Percentiles rank a stretch among this genome's conserved stretches.
Conservation (phyloP, 2,113 vertebrate species). For the Pithys albifrons region DNA sequence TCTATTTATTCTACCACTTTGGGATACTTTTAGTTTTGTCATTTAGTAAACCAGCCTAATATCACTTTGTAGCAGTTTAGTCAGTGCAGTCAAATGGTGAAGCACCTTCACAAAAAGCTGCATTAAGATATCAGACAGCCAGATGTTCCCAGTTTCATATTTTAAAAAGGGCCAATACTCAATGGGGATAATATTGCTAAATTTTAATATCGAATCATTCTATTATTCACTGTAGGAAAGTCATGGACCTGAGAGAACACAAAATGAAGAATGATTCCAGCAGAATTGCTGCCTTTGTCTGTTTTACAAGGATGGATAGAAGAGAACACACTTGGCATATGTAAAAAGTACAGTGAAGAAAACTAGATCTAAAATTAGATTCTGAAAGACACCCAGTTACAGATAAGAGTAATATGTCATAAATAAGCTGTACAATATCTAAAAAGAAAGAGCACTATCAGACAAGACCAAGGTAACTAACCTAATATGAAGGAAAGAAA, state of each 20-base stretch:
- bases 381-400: not conserved
- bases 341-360: not conserved
- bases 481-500: not conserved
- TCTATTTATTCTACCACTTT: not conserved
- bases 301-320: not conserved
- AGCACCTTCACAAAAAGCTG: not conserved
- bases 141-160: not conserved
- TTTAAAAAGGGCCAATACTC: not conserved
- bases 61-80: not conserved
- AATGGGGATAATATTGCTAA: not conserved
- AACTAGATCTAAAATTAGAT: not conserved
- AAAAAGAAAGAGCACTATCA: not conserved
- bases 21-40: not conserved
- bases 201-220: not conserved
- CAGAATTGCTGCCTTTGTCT: not conserved
- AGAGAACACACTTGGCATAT: not conserved
- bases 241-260: not conserved
- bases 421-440: not conserved
- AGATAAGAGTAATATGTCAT: not conserved
- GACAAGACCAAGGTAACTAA: not conserved
- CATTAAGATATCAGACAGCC: not conserved
- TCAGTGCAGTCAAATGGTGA: not conserved
- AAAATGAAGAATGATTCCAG: not conserved
- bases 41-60: not conserved
- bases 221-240: not conserved